Evolutionary conservation across 2,888 invertebrate genomes (phyloP), one percentile per base, ranked within the genome.

Genomic region (Oscheius sp.): DNA sequence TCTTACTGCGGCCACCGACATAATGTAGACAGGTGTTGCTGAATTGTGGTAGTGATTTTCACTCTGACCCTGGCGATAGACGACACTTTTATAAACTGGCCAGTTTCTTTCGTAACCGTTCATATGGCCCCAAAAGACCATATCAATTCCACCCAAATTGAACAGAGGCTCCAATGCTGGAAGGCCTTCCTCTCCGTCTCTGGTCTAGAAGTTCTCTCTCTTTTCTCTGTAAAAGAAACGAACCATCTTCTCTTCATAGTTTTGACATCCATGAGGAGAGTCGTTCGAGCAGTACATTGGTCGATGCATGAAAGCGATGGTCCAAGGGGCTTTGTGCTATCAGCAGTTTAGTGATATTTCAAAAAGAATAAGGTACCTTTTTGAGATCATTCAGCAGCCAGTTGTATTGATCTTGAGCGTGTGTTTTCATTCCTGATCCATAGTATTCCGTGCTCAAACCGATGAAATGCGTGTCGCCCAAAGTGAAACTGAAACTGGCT

Each of bases 71-170:
- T 70, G 55, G n/a, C 42, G 66, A 59, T 74, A 75, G 2, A 68
- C 65, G 79, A 86, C 91, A 84, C 93, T 92, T 90, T 97, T 92
- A 90, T 94, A 97, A 77, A 97, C 92, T 2, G 97, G 97, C 94
- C 95, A 97, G 76, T 95, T 91, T 73, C 98, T 92, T 90, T 98
- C 97, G 90, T 97, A 98, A 50, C 95, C 94, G 91, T 98, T 97
- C 90, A 98, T 96, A 90, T 98, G 98, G 0, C 96, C 97, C 95
- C 96, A 96, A 63, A 98, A 91, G 88, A 93, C 93, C 73, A 97
- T 90, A 91, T 98, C 97, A 42, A 98, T 97, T 65, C 95, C 95
- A 90, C 94, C 93, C 80, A 94, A 91, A 89, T 93, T 93, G 86
- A 97, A 93, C 21, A 97, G 90, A 10, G 94, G 92, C 90, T 98